Evolutionary conservation across 2,888 invertebrate genomes (phyloP), one percentile per base, ranked within the genome.

Genomic region (Ptychoptera contaminata): DNA sequence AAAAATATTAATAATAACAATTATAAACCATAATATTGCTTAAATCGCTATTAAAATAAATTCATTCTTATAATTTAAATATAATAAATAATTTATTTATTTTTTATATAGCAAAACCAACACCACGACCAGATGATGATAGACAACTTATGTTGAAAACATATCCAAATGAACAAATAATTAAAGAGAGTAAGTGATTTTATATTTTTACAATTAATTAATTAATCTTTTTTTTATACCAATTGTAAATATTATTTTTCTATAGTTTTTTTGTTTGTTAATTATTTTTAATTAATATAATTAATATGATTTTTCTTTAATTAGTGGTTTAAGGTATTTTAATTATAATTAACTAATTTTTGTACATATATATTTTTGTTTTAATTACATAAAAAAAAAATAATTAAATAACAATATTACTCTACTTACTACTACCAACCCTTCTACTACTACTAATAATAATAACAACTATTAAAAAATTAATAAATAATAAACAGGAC

Each of bases 151-250:
- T 77, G 44, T 64, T 91, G 51, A 79, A 71, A 62, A 84, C 84
- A 0, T 84, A 86, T 57, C 90, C 90, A 1, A 67, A 68, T 29
- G 73, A 76, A 30, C 87, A 90, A 63, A 75, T 74, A 39, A 80
- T 88, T 50, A 80, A 84, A 76, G 79, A 84, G 74, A 83, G 90
- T 90, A 68, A 82, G 85, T 76, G 56, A 23, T 40, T 37, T 44
- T 10, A n/a, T 10, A 31, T 38, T 14, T 12, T 9, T 16, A 16
- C 8, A 8, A n/a, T 51, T 50, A 46, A 51, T 53, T 53, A 48
- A 50, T 46, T 48, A 5, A 5, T 23, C 49, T 48, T 48, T 47
- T 40, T 51, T 48, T 48, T 45, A 30, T 30, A 32, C 12, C 15
- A 30, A 39, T 41, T 47, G 47, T 49, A 35, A 34, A 40, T 47